Evolutionary conservation across 2,113 vertebrate species (phyloP).

Genomic region (Bungarus multicinctus): DNA sequence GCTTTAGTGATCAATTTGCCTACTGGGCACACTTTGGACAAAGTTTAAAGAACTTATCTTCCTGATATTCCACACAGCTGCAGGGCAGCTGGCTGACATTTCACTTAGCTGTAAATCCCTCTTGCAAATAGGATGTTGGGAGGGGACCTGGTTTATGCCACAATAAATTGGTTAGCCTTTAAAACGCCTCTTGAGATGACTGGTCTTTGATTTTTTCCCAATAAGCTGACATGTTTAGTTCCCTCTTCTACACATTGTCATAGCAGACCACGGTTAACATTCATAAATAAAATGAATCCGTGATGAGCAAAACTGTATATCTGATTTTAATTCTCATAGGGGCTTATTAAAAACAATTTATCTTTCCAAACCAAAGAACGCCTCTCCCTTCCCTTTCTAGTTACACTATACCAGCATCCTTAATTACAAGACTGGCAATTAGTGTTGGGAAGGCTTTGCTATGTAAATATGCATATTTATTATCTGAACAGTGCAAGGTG

Average conservation of each 20-base stretch:
- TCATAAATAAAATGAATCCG: background rate
- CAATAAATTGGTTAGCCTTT: background rate
- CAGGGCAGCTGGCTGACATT: background rate
- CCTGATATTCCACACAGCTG: background rate
- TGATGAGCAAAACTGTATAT: background rate
- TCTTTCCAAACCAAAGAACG: background rate
- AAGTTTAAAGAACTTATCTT: background rate
- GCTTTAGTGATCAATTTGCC: background rate
- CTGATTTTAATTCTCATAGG: background rate
- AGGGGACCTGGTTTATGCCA: background rate
- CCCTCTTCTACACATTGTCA: background rate
- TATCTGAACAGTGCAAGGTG: background rate
- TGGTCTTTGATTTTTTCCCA: background rate
- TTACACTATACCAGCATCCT: background rate
- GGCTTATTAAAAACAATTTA: background rate
- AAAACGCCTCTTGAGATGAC: background rate
- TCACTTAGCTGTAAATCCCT: background rate
- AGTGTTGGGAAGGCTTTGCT: background rate
- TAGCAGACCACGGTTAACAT: too few relatives aligned
- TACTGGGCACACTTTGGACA: background rate
- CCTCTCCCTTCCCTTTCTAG: background rate
- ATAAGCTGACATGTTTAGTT: background rate
- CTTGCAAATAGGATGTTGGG: background rate
- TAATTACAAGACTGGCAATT: slow-evolving; percentile 6
- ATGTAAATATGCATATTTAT: background rate